Base-by-base conservation (phyloP, 2,797 vertebrate genomes). In the Sciurus carolinensis region DNA sequence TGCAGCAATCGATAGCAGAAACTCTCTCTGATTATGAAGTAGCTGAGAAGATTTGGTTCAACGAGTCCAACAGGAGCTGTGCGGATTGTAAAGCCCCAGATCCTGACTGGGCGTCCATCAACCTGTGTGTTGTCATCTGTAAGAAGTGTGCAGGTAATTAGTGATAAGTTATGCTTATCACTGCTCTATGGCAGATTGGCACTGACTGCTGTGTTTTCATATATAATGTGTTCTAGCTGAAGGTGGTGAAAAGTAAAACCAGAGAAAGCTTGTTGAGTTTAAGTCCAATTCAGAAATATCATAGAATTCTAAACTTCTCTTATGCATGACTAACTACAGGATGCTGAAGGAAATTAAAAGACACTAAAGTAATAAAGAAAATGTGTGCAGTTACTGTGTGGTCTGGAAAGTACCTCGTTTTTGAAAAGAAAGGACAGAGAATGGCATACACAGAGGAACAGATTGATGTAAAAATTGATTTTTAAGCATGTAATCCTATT, bases 21-120 rank as follows among this genome's bases (percentile, higher is more conserved):
- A 99, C 99, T 57, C 99, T 99, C 95, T 99, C 99, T 97, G 99
- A 99, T 99, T 99, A 99, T 90, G 99, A 99, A 99, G 99, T 99
- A 98, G 99, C 99, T 14, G 99, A 99, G 98, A 99, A 99, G 99
- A 99, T 99, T 98, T 99, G 99, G 99, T 99, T 99, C 99, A 99
- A 99, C 97, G 98, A 99, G 96, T 99, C 99, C 96, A 99, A 99
- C 98, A 98, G 99, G 98, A 99, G 97, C 98, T 99, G 99, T 42
- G 99, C 99, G 17, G 99, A 99, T 98, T 99, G 99, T 91, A 98
- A 97, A 79, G 99, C 99, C 81, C 98, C 98, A 0, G 98, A 98
- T 96, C 99, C 99, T 0, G 99, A 99, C 98, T 99, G 99, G 99
- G 99, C 99, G 15, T 99, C 99, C 67, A 99, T 99, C 99, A 99